Evolutionary conservation across 30 jellyfish, hydroid and myxozoan species (phyloP).

Genomic region (Aurelia coerulea): DNA sequence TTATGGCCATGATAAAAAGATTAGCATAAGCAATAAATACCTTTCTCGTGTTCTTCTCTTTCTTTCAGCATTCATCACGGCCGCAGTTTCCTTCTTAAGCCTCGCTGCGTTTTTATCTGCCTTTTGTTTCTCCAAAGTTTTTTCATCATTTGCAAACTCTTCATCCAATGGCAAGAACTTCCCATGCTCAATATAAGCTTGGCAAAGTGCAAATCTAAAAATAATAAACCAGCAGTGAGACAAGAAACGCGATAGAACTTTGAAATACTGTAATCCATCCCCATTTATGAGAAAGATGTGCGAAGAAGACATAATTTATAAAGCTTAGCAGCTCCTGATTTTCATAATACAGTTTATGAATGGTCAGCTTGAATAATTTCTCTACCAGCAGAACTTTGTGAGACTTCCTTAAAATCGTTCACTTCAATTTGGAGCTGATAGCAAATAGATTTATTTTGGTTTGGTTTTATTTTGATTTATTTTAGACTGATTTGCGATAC

Average conservation of each 20-base stretch:
- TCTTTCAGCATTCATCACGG: constrained; percentile 77
- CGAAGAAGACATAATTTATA: too few relatives aligned
- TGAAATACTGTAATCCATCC: too few relatives aligned
- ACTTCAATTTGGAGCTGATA: too few relatives aligned
- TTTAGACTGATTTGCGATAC: too few relatives aligned
- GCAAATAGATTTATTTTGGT: too few relatives aligned
- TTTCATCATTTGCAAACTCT: constrained; percentile 70
- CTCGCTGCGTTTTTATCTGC: constrained; percentile 89
- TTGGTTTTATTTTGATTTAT: too few relatives aligned
- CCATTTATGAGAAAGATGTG: too few relatives aligned
- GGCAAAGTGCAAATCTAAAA: constrained; percentile 88
- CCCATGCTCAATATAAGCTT: constrained; percentile 96
- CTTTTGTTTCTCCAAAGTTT: constrained; percentile 61
- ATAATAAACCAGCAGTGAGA: background rate
- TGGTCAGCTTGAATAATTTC: too few relatives aligned
- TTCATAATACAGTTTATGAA: too few relatives aligned
- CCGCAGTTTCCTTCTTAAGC: constrained; percentile 76
- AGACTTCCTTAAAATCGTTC: too few relatives aligned
- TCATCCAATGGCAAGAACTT: constrained; percentile 91
- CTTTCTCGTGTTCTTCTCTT: constrained; percentile 77
- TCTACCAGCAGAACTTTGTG: too few relatives aligned
- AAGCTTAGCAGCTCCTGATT: too few relatives aligned
- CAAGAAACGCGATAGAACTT: background rate
- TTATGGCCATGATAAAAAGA: background rate
- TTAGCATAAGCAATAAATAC: constrained; percentile 14